phyloP scores from a whole-genome alignment of 2,113 vertebrate species.

The Oenanthe melanoleuca region DNA sequence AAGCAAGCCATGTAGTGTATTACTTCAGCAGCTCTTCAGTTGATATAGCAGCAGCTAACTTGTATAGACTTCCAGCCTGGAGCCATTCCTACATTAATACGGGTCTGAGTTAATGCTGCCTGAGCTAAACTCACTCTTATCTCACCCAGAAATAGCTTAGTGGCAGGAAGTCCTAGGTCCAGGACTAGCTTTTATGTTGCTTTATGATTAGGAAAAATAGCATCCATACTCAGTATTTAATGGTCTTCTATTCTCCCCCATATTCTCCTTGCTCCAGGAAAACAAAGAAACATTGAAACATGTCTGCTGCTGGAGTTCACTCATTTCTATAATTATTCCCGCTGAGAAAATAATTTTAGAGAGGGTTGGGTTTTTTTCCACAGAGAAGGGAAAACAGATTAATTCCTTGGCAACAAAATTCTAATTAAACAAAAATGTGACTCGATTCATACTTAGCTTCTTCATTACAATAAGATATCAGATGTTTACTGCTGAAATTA shows the following conservation, averaged over 20 bases:
- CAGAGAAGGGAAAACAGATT: constrained; percentile 63
- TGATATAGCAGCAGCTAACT: neutral
- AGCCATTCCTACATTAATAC: neutral
- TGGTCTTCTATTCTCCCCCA: neutral
- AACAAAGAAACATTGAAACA: constrained; percentile 33
- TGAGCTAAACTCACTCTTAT: neutral
- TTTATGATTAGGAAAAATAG: neutral
- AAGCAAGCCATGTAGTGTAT: neutral
- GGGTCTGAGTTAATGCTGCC: neutral
- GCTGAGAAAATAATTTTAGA: constrained; percentile 67
- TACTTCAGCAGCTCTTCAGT: neutral
- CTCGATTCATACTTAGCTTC: constrained; percentile 54
- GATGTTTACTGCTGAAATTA: constrained; percentile 49
- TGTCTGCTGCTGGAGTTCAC: constrained; percentile 47
- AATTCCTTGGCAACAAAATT: constrained; percentile 76
- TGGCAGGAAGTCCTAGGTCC: neutral
- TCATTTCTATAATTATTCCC: constrained; percentile 69
- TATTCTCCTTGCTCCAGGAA: neutral
- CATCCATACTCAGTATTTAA: neutral
- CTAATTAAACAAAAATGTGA: constrained; percentile 71
- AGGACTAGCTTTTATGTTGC: neutral
- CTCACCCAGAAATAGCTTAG: neutral
- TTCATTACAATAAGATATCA: constrained; percentile 48
- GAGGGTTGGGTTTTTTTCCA: neutral
- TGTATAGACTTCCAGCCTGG: neutral